A percentile compares a stretch with the other conserved stretches of the same genome.
Conservation (phyloP, 2,113 vertebrate species). For the Hylia prasina region DNA sequence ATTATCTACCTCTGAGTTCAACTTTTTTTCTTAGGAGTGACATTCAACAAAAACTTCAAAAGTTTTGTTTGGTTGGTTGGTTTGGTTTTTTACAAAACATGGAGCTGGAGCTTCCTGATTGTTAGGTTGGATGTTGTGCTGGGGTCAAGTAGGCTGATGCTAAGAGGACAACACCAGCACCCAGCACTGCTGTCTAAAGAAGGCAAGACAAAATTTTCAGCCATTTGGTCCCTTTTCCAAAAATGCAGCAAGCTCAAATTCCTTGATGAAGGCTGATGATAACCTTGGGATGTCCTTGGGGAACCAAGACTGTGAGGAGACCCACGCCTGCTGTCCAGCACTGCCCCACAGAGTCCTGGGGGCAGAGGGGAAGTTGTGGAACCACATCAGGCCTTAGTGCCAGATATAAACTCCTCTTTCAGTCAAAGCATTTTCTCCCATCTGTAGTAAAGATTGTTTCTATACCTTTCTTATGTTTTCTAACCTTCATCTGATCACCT, state of each 20-base stretch:
- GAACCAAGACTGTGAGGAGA: neutral
- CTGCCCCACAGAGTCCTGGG: neutral
- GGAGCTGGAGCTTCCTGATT: neutral
- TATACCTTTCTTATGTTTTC: neutral
- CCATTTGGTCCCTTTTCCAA: neutral
- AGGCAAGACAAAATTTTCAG: neutral
- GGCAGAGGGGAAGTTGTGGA: neutral
- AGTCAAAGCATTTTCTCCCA: neutral
- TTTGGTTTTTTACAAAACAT: neutral
- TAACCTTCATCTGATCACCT: neutral
- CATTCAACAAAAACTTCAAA: neutral
- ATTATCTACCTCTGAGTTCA: neutral
- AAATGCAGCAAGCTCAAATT: neutral
- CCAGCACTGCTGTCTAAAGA: neutral
- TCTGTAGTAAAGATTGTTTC: neutral
- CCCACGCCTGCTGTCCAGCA: fast-evolving
- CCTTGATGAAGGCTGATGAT: neutral
- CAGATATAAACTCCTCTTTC: neutral
- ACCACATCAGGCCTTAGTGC: neutral
- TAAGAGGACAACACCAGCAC: neutral
- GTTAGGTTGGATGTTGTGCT: neutral
- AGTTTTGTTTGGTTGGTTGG: neutral
- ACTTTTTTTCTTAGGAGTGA: neutral
- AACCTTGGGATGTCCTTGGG: neutral
- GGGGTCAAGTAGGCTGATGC: neutral